Conservation (phyloP, 1,140 invertebrate species). For the Megathymus violae region DNA sequence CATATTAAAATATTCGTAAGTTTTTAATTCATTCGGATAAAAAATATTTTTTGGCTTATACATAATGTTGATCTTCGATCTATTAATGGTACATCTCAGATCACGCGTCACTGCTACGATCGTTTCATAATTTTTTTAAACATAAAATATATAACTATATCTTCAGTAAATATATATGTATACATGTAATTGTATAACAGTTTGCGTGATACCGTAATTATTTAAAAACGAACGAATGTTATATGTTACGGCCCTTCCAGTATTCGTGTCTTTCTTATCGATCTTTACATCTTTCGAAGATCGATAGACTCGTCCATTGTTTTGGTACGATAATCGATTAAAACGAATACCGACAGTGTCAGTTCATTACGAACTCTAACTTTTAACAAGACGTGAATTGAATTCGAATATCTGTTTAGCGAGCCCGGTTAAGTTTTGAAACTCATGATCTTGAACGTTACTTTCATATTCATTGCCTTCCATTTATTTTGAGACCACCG, state of each 20-base stretch:
- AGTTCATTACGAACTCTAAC: conserved; percentile 1
- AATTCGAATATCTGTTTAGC: background rate
- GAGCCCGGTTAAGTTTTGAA: background rate
- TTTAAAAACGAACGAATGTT: too few species aligned
- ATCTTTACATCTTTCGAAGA: conserved; percentile 36
- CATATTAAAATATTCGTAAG: too few species aligned
- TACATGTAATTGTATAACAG: too few species aligned
- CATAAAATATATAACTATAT: too few species aligned
- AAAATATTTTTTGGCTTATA: too few species aligned
- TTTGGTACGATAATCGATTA: conserved; percentile 41
- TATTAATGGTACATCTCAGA: too few species aligned
- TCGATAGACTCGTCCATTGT: conserved; percentile 37
- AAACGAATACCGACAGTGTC: conserved; percentile 6
- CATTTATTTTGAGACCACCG: background rate
- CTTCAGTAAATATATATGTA: too few species aligned
- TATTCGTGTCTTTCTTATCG: conserved; percentile 7
- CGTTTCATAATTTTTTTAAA: too few species aligned
- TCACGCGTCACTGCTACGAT: too few species aligned
- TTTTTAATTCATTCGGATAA: too few species aligned
- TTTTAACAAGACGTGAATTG: background rate
- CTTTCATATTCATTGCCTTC: background rate
- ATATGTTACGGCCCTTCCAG: conserved; percentile 30
- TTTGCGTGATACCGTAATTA: too few species aligned
- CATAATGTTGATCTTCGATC: too few species aligned
- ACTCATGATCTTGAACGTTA: background rate